phyloP scores from a whole-genome alignment of 2,797 vertebrate species.

The Sebastes melanostomus region DNA sequence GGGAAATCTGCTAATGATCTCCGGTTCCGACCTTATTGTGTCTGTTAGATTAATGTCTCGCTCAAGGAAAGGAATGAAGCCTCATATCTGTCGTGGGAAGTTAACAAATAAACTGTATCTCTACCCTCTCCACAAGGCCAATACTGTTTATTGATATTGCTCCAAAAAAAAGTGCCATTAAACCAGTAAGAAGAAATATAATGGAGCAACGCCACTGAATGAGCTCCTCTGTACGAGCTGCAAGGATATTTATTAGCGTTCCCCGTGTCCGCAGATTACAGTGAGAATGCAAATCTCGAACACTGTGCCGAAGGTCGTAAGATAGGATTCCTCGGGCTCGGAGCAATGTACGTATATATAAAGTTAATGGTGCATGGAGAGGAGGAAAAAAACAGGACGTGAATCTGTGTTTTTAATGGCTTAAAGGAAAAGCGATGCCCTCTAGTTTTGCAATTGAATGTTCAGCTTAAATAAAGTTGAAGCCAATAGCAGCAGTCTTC shows the following conservation, averaged over 20 bases:
- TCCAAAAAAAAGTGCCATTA: slow-evolving; percentile 17
- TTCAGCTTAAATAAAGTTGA: slow-evolving; percentile 35
- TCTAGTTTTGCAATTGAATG: slow-evolving; percentile 23
- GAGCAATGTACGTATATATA: slow-evolving; percentile 22
- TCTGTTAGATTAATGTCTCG: slow-evolving; percentile 51
- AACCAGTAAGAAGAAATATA: slow-evolving; percentile 26
- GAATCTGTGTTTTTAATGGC: slow-evolving; percentile 44
- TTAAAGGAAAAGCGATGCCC: slow-evolving; percentile 36
- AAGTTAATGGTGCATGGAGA: slow-evolving; percentile 51
- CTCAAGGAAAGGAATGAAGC: slow-evolving; percentile 30
- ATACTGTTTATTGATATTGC: slow-evolving; percentile 28
- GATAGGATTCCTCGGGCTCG: slow-evolving; percentile 28
- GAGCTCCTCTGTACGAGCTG: slow-evolving; percentile 14
- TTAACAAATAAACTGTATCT: slow-evolving; percentile 61
- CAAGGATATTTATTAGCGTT: slow-evolving; percentile 40
- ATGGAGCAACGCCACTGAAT: background rate
- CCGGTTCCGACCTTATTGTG: slow-evolving; percentile 36
- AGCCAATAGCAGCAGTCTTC: slow-evolving; percentile 9
- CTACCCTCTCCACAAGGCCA: slow-evolving; percentile 46
- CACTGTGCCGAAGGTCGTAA: slow-evolving; percentile 1
- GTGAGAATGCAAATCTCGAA: slow-evolving; percentile 32
- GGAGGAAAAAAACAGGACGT: slow-evolving; percentile 7
- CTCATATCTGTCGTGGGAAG: slow-evolving; percentile 39
- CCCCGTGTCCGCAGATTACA: slow-evolving; percentile 37
- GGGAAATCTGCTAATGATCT: slow-evolving; percentile 41